These are phyloP conservation scores for Leuciscus idus DNA, from an alignment of 2,113 vertebrate genomes.

Conservation along the genomic window DNA sequence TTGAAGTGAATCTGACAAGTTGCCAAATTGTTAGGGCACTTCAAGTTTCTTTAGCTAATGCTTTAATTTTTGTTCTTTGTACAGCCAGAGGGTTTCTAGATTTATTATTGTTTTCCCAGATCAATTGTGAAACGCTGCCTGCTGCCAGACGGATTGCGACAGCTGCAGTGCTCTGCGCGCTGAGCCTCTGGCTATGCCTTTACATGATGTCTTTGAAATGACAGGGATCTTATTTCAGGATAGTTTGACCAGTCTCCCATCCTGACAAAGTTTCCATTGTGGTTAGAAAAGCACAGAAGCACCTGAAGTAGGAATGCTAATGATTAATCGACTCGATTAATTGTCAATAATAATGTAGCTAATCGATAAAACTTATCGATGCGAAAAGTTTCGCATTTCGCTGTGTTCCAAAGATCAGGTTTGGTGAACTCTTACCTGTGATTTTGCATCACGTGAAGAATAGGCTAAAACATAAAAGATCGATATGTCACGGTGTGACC, in stretches of 20 bases:
- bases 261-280: conserved; percentile 22
- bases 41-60: neutral
- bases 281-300: neutral
- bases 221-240: conserved; percentile 49
- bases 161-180: conserved; percentile 42
- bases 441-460: too few species aligned
- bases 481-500: too few species aligned
- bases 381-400: too few species aligned
- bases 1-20: neutral
- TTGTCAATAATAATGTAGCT: too few species aligned
- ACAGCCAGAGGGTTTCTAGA: conserved; percentile 33
- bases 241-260: conserved; percentile 21
- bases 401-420: too few species aligned
- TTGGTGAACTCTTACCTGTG: too few species aligned
- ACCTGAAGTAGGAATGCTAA: neutral
- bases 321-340: too few species aligned
- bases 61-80: neutral
- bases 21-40: conserved; percentile 1
- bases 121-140: conserved; percentile 36
- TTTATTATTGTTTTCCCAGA: conserved; percentile 47
- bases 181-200: conserved; percentile 37
- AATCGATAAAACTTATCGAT: too few species aligned
- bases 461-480: too few species aligned
- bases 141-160: conserved; percentile 50
- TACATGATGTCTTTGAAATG: conserved; percentile 44